Percentiles rank a stretch among this genome's conserved stretches.
Evolutionary conservation across 2,797 vertebrate species (phyloP).

Genomic region (Crypturellus tataupa): DNA sequence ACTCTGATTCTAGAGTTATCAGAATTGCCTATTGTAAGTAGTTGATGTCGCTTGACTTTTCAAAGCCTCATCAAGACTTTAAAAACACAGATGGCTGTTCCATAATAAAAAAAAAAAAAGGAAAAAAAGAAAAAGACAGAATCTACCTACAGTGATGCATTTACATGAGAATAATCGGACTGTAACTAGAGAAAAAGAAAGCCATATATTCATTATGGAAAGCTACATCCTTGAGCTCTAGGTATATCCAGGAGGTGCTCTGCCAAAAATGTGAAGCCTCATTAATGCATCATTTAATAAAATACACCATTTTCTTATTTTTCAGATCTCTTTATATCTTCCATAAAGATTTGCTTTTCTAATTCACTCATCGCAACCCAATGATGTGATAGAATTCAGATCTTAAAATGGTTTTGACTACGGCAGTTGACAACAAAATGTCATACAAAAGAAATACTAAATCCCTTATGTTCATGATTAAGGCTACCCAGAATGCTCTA

Average conservation of each 20-base stretch:
- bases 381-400: neutral
- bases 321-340: neutral
- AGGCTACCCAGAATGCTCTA: conserved; percentile 18
- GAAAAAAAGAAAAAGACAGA: neutral
- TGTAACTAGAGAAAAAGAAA: conserved; percentile 17
- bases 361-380: conserved; percentile 1
- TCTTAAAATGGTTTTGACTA: conserved; percentile 7
- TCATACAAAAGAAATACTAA: conserved; percentile 26
- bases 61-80: conserved; percentile 71
- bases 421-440: neutral
- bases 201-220: neutral
- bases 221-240: neutral
- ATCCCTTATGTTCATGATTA: conserved; percentile 34
- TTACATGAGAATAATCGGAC: conserved; percentile 50
- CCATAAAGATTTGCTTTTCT: no score
- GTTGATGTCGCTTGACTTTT: conserved; percentile 51
- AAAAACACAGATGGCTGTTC: conserved; percentile 73
- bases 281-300: conserved; percentile 59
- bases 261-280: neutral
- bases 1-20: conserved; percentile 57
- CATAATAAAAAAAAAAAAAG: conserved; percentile 41
- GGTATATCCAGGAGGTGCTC: neutral
- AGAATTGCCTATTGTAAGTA: conserved; percentile 59
- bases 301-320: conserved; percentile 31
- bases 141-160: conserved; percentile 65